A percentile compares a stretch with the other conserved stretches of the same genome.
Conservation (phyloP, 1,140 invertebrate species). For the Penaeus japonicus region DNA sequence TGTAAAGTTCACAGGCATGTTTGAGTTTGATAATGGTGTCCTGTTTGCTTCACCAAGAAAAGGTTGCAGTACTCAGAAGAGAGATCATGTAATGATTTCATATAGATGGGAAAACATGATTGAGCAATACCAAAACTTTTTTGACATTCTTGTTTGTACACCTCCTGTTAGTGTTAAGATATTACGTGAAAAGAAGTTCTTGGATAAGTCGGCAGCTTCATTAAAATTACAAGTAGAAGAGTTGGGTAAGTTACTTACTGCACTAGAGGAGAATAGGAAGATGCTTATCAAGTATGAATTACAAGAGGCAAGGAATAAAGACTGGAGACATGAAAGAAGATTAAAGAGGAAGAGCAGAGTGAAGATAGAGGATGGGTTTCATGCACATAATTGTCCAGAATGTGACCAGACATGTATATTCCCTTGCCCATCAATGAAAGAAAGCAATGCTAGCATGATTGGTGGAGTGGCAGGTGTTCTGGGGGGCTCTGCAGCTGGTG, state of each 20-base stretch:
- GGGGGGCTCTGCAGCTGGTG: slow-evolving; percentile 37
- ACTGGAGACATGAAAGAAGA: slow-evolving; percentile 14
- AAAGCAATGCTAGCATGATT: slow-evolving; percentile 15
- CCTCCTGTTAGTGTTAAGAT: slow-evolving; percentile 28
- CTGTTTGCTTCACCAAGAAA: slow-evolving; percentile 2
- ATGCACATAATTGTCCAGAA: slow-evolving; percentile 39
- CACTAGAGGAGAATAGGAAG: slow-evolving; percentile 33
- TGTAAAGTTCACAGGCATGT: slow-evolving; percentile 30
- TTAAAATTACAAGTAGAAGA: slow-evolving; percentile 27
- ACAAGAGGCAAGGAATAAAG: slow-evolving; percentile 35
- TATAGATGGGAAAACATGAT: slow-evolving; percentile 41
- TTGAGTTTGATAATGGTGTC: slow-evolving; percentile 45
- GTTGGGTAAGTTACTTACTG: slow-evolving; percentile 11
- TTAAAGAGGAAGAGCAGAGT: neutral
- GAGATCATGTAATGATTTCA: neutral
- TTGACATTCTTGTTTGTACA: slow-evolving; percentile 7
- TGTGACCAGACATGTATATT: slow-evolving; percentile 41
- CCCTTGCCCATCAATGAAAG: slow-evolving; percentile 26
- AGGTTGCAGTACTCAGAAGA: neutral
- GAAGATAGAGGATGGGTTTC: slow-evolving; percentile 32
- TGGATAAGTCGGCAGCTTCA: slow-evolving; percentile 18
- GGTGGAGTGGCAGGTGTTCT: slow-evolving; percentile 33
- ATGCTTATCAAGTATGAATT: slow-evolving; percentile 37
- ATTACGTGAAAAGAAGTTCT: slow-evolving; percentile 34
- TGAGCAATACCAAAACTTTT: slow-evolving; percentile 23